Percentiles rank a stretch among this genome's conserved stretches.
Evolutionary conservation across 2,113 vertebrate genomes (phyloP).

Genomic region (Gambusia affinis): DNA sequence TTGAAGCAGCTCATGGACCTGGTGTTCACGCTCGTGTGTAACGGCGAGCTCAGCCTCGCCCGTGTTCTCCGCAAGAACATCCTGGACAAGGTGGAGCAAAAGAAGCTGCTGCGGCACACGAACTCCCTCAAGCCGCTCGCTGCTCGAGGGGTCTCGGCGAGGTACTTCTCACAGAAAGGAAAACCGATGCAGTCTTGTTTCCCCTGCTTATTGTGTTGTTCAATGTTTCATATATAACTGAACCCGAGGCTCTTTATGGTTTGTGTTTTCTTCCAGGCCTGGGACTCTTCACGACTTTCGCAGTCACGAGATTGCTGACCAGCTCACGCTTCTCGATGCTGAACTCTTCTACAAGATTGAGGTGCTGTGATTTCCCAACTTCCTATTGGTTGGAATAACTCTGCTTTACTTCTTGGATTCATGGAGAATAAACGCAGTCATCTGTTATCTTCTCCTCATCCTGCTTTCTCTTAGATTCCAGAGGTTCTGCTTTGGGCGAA

Average conservation of each 20-base stretch:
- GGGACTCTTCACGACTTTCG: constrained; percentile 98
- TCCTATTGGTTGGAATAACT: background rate
- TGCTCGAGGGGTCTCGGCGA: constrained; percentile 92
- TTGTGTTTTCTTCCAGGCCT: constrained; percentile 79
- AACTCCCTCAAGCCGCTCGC: constrained; percentile 93
- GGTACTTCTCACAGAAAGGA: constrained; percentile 73
- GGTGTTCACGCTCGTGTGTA: constrained; percentile 94
- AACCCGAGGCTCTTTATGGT: background rate
- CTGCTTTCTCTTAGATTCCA: constrained; percentile 84
- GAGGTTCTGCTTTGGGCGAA: constrained; percentile 99
- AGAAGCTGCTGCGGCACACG: constrained; percentile 88
- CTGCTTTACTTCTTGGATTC: background rate
- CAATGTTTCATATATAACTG: background rate
- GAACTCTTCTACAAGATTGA: constrained; percentile 99
- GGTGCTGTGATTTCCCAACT: constrained; percentile 64
- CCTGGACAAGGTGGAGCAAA: constrained; percentile 96
- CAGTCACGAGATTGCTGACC: constrained; percentile 96
- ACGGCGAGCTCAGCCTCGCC: constrained; percentile 94
- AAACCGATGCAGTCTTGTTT: background rate
- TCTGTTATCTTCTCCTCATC: background rate
- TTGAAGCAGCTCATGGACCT: constrained; percentile 96
- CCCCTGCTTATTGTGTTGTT: background rate
- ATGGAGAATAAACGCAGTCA: background rate
- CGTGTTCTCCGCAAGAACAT: constrained; percentile 96
- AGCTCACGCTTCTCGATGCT: constrained; percentile 95